Base-by-base conservation (phyloP, 2,113 vertebrate genomes). In the Rhinolophus sinicus region DNA sequence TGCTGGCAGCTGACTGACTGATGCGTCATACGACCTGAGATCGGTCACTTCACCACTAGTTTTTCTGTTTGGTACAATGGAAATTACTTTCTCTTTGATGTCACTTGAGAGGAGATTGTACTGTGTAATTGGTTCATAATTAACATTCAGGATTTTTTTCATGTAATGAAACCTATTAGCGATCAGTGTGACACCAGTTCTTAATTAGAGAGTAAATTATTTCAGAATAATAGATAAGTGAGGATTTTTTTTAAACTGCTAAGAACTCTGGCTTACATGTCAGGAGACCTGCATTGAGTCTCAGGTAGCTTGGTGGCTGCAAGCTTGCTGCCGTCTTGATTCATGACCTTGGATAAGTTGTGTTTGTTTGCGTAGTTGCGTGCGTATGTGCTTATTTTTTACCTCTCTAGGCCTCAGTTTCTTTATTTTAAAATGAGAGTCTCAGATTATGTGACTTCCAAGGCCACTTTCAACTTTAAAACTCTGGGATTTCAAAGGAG, bases 81-180 rank as follows among this genome's bases (percentile, higher is more conserved):
- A 93, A 89, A 40, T 80, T 69, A 10, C 33, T 89, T 70, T 93
- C 22, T 95, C 14, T 35, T 83, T 75, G 40, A 69, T 62, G 6
- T 47, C 70, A 73, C 11, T 33, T 84, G 40, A 89, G 77, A 84
- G 52, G 70, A 47, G 65, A 44, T 64, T 73, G 1, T n/a, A 80
- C 62, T n/a, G 35, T 21, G 28, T 88, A 80, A 62, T n/a, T 52
- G 44, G n/a, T 22, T 56, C 40, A n/a, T 33, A 80, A 78, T 81
- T 92, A 90, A 58, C 95, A 78, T 44, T 69, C 35, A 77, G 38
- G 19, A 64, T 50, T 77, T 76, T 94, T 80, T 97, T 81, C 67
- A 50, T 33, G 22, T 76, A 72, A 30, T 82, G 47, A 86, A 33
- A 60, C 12, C 24, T 26, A 28, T 85, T 88, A 88, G 64, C 40